Base-by-base conservation (phyloP, 2,888 invertebrate genomes). In the Ceramica pisi region DNA sequence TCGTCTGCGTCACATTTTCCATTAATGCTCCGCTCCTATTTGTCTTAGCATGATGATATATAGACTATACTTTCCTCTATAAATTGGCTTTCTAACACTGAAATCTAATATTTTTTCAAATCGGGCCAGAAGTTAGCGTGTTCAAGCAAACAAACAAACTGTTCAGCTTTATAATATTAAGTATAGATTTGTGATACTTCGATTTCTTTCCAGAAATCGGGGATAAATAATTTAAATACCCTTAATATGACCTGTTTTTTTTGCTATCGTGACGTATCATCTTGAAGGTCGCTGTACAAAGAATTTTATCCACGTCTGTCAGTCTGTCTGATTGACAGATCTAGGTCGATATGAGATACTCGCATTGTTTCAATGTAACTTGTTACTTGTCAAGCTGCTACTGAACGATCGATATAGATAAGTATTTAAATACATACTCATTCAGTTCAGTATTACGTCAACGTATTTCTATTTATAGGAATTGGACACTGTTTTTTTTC, bases 321-420 rank as follows among this genome's bases (percentile, higher is more conserved):
- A 74, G 83, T 81, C 80, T 77, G 71, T 68, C 55, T 90, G 92
- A 93, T 88, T 90, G 93, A 91, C 91, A 84, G 82, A 91, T 90
- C 83, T 91, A 88, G 93, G 91, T 80, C 90, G 80, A 78, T 86
- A 89, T 84, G 83, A 83, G 81, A 86, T 84, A 86, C 69, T 79
- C 68, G 78, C 83, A 91, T 92, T 92, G 92, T 92, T 88, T 88
- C 79, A 86, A 82, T 86, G 78, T 84, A 83, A 85, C 82, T 80
- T 86, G 86, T 86, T 82, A 85, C 82, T 79, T 87, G 87, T 86
- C 85, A 78, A 72, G 72, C 79, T 50, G 81, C 88, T 89, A 75
- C 87, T 86, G 86, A 83, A 81, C 77, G 63, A 72, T 68, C 59
- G 61, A 73, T 74, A 57, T 10, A 65, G 70, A 71, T 79, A 76